phyloP scores from a whole-genome alignment of 2,888 invertebrate genomes.

The Steromphala cineraria region DNA sequence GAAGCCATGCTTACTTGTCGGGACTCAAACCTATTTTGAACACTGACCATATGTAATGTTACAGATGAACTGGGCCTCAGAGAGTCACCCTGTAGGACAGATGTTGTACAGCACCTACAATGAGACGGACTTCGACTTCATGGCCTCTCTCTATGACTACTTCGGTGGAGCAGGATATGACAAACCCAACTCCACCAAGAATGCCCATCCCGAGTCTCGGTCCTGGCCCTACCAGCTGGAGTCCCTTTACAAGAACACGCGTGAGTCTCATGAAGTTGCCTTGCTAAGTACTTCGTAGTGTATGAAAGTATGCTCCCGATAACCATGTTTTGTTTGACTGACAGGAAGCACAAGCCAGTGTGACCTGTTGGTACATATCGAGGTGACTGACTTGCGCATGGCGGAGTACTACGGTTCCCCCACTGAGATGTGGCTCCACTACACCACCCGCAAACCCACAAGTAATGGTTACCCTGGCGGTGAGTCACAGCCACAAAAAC shows the following conservation, averaged over 20 bases:
- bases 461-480: background rate
- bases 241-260: slow-evolving; percentile 45
- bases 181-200: slow-evolving; percentile 64
- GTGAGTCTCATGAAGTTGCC: background rate
- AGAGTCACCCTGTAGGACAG: slow-evolving; percentile 43
- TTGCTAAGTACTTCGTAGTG: background rate
- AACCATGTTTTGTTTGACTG: background rate
- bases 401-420: slow-evolving; percentile 64
- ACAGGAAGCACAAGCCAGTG: slow-evolving; percentile 30
- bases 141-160: slow-evolving; percentile 60
- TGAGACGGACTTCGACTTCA: slow-evolving; percentile 62
- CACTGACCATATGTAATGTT: background rate
- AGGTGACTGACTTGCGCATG: slow-evolving; percentile 36
- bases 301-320: background rate
- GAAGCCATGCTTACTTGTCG: too few species aligned
- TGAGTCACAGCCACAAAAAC: background rate
- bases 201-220: slow-evolving; percentile 61
- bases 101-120: slow-evolving; percentile 66
- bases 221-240: slow-evolving; percentile 52
- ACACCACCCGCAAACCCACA: slow-evolving; percentile 19
- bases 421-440: slow-evolving; percentile 55
- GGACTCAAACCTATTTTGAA: too few species aligned
- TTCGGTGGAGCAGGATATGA: slow-evolving; percentile 53
- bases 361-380: slow-evolving; percentile 44
- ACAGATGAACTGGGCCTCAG: slow-evolving; percentile 52